Base-by-base conservation (phyloP, 2,113 vertebrate genomes). In the Hippocampus mohnikei region DNA sequence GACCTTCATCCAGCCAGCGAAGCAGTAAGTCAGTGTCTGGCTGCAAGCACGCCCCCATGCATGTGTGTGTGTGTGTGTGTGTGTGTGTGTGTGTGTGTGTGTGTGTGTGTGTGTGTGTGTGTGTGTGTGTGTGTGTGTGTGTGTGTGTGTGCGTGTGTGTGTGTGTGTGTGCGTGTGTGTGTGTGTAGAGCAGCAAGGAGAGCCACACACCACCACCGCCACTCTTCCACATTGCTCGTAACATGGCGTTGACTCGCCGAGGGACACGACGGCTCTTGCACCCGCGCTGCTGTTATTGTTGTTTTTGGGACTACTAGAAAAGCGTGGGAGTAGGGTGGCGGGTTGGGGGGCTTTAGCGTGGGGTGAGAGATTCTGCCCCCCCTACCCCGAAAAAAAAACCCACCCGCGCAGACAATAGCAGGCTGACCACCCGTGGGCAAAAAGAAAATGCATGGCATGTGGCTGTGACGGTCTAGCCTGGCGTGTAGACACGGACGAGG, bases 201-300 rank as follows among this genome's bases (percentile, higher is more conserved):
- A 90, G 88, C 70, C 87, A 86, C 81, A 84, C 58, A 18, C 25
- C 11, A 58, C 25, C 56, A 29, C 58, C 63, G 40, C 37, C 40
- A 25, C 62, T 44, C 40, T 55, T 37, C 50, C 33, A 87, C 87
- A 84, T 84, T 91, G 84, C 84, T 89, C 82, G 88, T 89, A 93
- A 93, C 91, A 93, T 93, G 92, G 92, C 92, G 92, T 92, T 92
- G 90, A 84, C 89, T 87, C 88, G 88, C 87, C 85, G 91, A 88
- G 85, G 90, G 90, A 89, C 90, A 90, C 90, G 88, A 89, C 91
- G 88, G 87, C 87, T 92, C 86, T 88, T 77, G 79, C 88, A 87
- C 37, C 80, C 91, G 86, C 82, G 41, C 76, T 78, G 48, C 70
- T 53, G 72, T 27, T 66, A 71, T 81, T 82, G 75, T 84, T 68